Evolutionary conservation across 2,888 invertebrate genomes (phyloP), one percentile per base, ranked within the genome.

Genomic region (Brachylomia viminalis): DNA sequence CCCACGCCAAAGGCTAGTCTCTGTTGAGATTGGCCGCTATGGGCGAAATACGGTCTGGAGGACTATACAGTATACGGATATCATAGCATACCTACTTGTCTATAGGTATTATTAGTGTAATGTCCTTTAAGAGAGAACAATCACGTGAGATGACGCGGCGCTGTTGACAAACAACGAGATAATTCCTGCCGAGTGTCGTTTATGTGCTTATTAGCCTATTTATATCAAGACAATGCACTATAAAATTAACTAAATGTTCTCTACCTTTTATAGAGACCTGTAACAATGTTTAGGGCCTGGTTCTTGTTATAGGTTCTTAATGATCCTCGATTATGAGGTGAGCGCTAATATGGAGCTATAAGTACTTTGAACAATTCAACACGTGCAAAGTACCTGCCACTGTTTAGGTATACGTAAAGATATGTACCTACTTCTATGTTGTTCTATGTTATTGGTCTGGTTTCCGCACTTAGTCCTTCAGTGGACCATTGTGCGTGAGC

Each of bases 101-200:
- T 75, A 58, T 69, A n/a, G n/a, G n/a, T n/a, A 67, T 77, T 45
- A 72, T 81, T 79, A 74, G 66, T 69, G 42, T 70, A 75, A 73
- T 77, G 70, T 75, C 59, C 61, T 68, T 69, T 74, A 68, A 30
- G 69, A 71, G 58, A 67, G 47, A 72, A 79, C 75, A 79, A 92
- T 92, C 95, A 95, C 93, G 93, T 94, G 94, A 94, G 82, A 86
- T 94, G 93, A 94, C 92, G 92, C 88, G 84, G 80, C 82, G 71
- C 67, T 92, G 89, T 92, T 91, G 90, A 92, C 91, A 93, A 93
- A 94, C 92, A 94, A 90, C 88, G 80, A 88, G 92, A 93, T 93
- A 92, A 92, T 79, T 89, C 82, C 70, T 72, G 33, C 54, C 38
- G 33, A 33, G 42, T 72, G 64, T 15, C 45, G 70, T 87, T 76